Evolutionary conservation across 1,140 invertebrate genomes (phyloP).

Genomic region (Zophobas atratus): DNA sequence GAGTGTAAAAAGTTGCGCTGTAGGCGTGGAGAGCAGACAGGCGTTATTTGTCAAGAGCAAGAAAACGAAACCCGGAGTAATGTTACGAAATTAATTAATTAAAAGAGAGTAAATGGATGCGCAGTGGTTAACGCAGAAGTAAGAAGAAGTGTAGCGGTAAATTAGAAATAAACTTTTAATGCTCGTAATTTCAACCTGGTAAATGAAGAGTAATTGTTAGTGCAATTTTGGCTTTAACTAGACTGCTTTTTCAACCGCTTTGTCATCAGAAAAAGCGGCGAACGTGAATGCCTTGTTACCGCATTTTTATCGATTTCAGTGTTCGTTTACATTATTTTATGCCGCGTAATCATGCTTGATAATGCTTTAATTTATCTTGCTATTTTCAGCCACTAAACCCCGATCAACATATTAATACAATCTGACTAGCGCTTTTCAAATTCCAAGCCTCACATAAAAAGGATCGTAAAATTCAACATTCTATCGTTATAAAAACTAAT

Average conservation of each 20-base stretch:
- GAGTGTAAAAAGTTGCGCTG: conserved; percentile 35
- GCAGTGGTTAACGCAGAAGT: conserved; percentile 49
- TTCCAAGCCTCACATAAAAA: too few species aligned
- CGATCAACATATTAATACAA: too few species aligned
- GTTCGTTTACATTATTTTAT: too few species aligned
- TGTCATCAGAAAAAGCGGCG: not conserved
- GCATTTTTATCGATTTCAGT: too few species aligned
- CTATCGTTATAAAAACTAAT: too few species aligned
- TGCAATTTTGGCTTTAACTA: conserved; percentile 7
- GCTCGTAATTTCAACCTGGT: conserved; percentile 59
- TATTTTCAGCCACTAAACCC: too few species aligned
- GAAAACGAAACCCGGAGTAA: conserved; percentile 47
- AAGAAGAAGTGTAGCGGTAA: conserved; percentile 63
- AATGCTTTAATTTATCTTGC: too few species aligned
- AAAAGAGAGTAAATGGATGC: conserved; percentile 55
- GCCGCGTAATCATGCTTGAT: too few species aligned
- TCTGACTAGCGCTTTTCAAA: too few species aligned
- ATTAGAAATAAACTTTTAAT: conserved; percentile 66
- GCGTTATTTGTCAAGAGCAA: conserved; percentile 47
- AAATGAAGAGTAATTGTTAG: conserved; percentile 62
- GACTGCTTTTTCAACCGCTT: not conserved
- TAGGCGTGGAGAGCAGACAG: conserved; percentile 43
- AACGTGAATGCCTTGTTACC: not conserved
- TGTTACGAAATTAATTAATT: conserved; percentile 61
- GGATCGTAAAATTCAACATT: too few species aligned